Evolutionary conservation across 2,888 invertebrate species (phyloP).

Genomic region (Adineta ricciae): DNA sequence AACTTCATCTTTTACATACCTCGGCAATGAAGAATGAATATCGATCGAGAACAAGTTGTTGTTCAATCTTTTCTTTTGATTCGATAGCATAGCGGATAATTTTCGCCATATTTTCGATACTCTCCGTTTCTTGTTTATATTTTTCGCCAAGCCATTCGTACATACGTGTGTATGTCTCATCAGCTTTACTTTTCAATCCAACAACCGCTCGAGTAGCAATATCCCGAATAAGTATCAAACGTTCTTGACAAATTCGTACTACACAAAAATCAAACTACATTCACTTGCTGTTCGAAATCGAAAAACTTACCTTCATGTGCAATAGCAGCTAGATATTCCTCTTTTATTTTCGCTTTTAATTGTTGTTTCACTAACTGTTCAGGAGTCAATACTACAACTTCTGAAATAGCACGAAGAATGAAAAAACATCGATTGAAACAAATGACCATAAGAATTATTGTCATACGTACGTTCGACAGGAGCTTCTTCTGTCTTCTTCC

Average conservation of each 20-base stretch:
- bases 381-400: slow-evolving; percentile 41
- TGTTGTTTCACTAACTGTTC: slow-evolving; percentile 44
- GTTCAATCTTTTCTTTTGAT: slow-evolving; percentile 40
- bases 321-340: slow-evolving; percentile 46
- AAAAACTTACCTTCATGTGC: slow-evolving; percentile 43
- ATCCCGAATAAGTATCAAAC: slow-evolving; percentile 43
- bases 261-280: background rate
- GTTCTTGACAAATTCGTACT: slow-evolving; percentile 25
- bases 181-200: slow-evolving; percentile 44
- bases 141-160: slow-evolving; percentile 49
- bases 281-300: no score
- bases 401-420: background rate
- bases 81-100: slow-evolving; percentile 45
- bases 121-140: slow-evolving; percentile 49
- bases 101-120: slow-evolving; percentile 47
- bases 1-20: no score
- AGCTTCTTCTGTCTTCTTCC: slow-evolving; percentile 38
- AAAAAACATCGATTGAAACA: background rate
- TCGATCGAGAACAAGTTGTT: slow-evolving; percentile 44
- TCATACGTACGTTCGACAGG: slow-evolving; percentile 34
- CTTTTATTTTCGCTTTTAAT: slow-evolving; percentile 41
- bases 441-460: background rate
- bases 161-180: slow-evolving; percentile 46
- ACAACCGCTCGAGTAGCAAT: slow-evolving; percentile 41
- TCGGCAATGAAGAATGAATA: slow-evolving; percentile 46